These are phyloP conservation scores for Bufo bufo DNA, from an alignment of 2,113 vertebrate species.

Conservation along the genomic window DNA sequence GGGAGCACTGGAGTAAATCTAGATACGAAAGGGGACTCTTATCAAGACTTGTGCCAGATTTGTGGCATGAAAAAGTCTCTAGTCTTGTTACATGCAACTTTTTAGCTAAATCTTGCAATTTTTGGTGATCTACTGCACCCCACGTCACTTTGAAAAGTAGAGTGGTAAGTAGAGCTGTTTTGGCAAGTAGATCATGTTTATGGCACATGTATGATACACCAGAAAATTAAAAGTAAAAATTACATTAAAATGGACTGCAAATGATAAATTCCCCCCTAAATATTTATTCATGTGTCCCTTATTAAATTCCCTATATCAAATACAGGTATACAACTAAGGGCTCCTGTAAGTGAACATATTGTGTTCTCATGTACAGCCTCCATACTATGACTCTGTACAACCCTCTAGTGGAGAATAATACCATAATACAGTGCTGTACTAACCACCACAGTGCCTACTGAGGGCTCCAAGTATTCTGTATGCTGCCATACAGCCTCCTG, in stretches of 20 bases:
- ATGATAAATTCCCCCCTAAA: not conserved
- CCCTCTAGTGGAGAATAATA: constrained; percentile 5
- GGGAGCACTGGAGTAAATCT: not conserved
- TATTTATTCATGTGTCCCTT: not conserved
- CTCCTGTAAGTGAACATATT: not conserved
- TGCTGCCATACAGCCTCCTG: not conserved
- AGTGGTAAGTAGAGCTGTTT: too few relatives aligned
- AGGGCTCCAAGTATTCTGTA: not conserved
- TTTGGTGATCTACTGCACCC: too few relatives aligned
- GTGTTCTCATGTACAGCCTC: not conserved
- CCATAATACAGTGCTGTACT: not conserved
- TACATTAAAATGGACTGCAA: too few relatives aligned
- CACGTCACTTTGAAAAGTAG: too few relatives aligned
- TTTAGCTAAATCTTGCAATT: too few relatives aligned
- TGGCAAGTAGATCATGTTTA: too few relatives aligned
- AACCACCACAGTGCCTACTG: not conserved
- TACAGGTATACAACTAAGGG: not conserved
- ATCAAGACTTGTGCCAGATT: too few relatives aligned
- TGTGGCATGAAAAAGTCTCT: too few relatives aligned
- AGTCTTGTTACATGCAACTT: too few relatives aligned
- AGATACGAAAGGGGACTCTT: not conserved
- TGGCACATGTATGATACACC: too few relatives aligned
- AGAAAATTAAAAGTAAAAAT: too few relatives aligned
- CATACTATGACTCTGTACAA: not conserved
- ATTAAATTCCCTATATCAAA: not conserved